Conservation (phyloP, 2,888 invertebrate species). For the Euproctis similis region DNA sequence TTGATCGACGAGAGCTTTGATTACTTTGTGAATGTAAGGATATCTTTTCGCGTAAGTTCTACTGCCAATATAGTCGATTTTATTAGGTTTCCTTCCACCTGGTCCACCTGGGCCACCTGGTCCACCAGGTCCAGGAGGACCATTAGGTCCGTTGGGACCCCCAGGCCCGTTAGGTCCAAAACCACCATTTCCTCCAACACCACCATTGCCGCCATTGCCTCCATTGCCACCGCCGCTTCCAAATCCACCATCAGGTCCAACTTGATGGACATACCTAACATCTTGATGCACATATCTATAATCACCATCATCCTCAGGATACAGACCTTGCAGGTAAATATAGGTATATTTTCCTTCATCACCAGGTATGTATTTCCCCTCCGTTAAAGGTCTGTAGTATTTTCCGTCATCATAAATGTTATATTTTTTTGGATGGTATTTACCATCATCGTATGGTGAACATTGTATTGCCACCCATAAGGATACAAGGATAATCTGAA, state of each 20-base stretch:
- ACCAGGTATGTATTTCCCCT: slow-evolving; percentile 73
- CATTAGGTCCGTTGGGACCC: slow-evolving; percentile 23
- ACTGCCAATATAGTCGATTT: slow-evolving; percentile 43
- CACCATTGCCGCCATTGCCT: slow-evolving; percentile 11
- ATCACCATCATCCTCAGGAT: slow-evolving; percentile 57
- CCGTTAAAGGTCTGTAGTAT: slow-evolving; percentile 54
- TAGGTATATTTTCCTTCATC: slow-evolving; percentile 73
- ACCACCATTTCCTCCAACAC: slow-evolving; percentile 36
- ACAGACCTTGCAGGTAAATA: slow-evolving; percentile 48
- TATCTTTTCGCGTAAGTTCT: slow-evolving; percentile 52
- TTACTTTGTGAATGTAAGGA: slow-evolving; percentile 53
- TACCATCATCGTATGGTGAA: slow-evolving; percentile 48
- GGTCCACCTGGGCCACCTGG: slow-evolving; percentile 11
- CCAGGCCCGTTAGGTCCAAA: slow-evolving; percentile 27
- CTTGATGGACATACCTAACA: slow-evolving; percentile 64
- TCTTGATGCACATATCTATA: slow-evolving; percentile 66
- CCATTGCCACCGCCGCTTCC: slow-evolving; percentile 33
- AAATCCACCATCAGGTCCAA: slow-evolving; percentile 43
- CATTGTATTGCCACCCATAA: slow-evolving; percentile 36
- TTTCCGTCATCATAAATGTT: slow-evolving; percentile 53
- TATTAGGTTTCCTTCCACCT: slow-evolving; percentile 26
- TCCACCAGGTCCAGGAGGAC: slow-evolving; percentile 25
- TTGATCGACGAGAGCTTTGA: slow-evolving; percentile 43
- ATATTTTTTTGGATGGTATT: slow-evolving; percentile 48
- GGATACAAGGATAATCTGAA: slow-evolving; percentile 40